A percentile compares a stretch with the other conserved stretches of the same genome.
Evolutionary conservation across 2,113 vertebrate genomes (phyloP).

Genomic region (Actenoides hombroni): DNA sequence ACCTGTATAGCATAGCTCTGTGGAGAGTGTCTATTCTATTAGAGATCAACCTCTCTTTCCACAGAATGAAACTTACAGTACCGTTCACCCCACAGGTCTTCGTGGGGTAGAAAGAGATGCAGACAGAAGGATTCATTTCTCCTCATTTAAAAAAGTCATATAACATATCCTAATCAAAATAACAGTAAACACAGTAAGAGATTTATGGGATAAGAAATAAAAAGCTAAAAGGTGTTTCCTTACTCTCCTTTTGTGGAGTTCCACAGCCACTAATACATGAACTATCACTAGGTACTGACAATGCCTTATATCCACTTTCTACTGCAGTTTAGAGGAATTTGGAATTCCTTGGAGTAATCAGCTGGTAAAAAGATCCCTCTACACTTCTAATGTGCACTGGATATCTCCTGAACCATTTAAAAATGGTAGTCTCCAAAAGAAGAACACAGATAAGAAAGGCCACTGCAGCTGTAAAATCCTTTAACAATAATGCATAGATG

Average conservation of each 20-base stretch:
- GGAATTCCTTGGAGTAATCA: neutral
- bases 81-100: neutral
- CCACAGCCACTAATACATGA: neutral
- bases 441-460: neutral
- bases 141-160: neutral
- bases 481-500: neutral
- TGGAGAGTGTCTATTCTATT: neutral
- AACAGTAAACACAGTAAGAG: neutral
- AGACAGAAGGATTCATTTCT: slow-evolving; percentile 31
- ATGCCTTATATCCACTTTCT: neutral
- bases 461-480: neutral
- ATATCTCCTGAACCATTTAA: neutral
- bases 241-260: neutral
- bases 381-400: neutral
- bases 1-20: neutral
- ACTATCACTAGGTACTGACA: neutral
- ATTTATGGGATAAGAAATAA: neutral
- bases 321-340: neutral
- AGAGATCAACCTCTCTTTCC: neutral
- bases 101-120: neutral
- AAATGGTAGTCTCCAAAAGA: neutral
- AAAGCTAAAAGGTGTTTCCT: neutral
- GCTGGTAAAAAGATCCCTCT: neutral
- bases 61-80: neutral
- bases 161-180: slow-evolving; percentile 19